These are phyloP conservation scores for Scolopax mira DNA, from an alignment of 2,113 vertebrate genomes.

Conservation along the genomic window DNA sequence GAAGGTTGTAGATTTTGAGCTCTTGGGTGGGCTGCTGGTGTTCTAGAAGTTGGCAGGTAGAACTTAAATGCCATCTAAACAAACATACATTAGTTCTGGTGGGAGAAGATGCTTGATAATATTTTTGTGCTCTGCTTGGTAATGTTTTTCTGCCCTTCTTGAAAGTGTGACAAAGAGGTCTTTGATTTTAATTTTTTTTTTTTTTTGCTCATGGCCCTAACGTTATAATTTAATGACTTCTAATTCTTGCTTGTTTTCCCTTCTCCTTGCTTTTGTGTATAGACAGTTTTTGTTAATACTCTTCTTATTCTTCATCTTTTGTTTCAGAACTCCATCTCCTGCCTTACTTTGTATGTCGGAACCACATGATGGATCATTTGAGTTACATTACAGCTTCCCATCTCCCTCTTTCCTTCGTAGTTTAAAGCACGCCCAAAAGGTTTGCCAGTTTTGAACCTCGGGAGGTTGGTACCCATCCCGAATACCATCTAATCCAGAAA, in stretches of 20 bases:
- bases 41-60: neutral
- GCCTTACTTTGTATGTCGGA: slow-evolving; percentile 58
- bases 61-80: neutral
- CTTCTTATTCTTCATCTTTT: slow-evolving; percentile 68
- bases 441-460: neutral
- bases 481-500: neutral
- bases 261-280: slow-evolving; percentile 15
- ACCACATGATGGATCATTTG: slow-evolving; percentile 58
- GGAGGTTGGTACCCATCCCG: neutral
- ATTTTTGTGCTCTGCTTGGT: neutral
- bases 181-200: neutral
- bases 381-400: slow-evolving; percentile 38
- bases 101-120: neutral
- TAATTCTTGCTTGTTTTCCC: slow-evolving; percentile 10
- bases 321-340: slow-evolving; percentile 62
- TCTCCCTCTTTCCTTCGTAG: slow-evolving; percentile 49
- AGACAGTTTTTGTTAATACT: slow-evolving; percentile 50
- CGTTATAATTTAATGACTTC: neutral
- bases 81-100: neutral
- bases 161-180: neutral
- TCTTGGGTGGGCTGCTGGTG: neutral
- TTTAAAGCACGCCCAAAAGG: slow-evolving; percentile 23
- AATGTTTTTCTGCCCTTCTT: neutral
- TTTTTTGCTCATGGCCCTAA: neutral
- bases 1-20: neutral